Percentiles rank a stretch among this genome's conserved stretches.
phyloP scores from a whole-genome alignment of 2,113 vertebrate genomes.

The Archilochus colubris region DNA sequence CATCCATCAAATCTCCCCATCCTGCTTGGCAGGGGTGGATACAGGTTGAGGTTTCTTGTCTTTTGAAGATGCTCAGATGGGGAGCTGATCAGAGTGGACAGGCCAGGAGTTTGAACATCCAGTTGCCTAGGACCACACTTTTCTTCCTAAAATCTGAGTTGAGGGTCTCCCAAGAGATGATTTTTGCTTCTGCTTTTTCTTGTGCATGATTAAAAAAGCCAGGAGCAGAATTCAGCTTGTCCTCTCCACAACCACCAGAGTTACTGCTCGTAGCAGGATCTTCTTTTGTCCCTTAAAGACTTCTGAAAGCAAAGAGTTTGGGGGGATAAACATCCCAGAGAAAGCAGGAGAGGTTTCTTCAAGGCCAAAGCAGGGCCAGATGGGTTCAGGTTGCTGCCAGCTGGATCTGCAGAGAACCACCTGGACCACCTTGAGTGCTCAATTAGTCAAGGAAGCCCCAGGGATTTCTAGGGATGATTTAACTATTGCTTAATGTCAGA shows the following conservation, averaged over 20 bases:
- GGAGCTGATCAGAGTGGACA: neutral
- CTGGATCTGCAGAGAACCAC: slow-evolving; percentile 19
- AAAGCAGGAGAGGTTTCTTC: neutral
- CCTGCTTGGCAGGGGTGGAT: fast-evolving
- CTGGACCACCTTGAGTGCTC: neutral
- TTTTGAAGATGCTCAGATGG: neutral
- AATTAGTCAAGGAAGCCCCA: slow-evolving; percentile 23
- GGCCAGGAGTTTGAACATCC: neutral
- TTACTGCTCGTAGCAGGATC: neutral
- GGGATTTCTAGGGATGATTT: neutral
- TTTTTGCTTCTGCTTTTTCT: fast-evolving
- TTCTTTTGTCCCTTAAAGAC: neutral
- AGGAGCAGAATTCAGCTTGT: neutral
- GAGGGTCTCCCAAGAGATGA: neutral
- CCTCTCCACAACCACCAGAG: neutral
- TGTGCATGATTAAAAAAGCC: neutral
- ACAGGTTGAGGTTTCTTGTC: neutral
- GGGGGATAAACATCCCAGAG: neutral
- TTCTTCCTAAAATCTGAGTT: neutral
- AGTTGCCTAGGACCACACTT: neutral
- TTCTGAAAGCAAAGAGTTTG: neutral
- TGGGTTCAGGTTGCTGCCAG: slow-evolving; percentile 5
- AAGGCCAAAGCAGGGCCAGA: neutral
- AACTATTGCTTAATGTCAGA: neutral
- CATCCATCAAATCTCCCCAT: neutral